These are phyloP conservation scores for Drosophila bipectinata DNA, from an alignment of 1,140 invertebrate species.

Conservation along the genomic window DNA sequence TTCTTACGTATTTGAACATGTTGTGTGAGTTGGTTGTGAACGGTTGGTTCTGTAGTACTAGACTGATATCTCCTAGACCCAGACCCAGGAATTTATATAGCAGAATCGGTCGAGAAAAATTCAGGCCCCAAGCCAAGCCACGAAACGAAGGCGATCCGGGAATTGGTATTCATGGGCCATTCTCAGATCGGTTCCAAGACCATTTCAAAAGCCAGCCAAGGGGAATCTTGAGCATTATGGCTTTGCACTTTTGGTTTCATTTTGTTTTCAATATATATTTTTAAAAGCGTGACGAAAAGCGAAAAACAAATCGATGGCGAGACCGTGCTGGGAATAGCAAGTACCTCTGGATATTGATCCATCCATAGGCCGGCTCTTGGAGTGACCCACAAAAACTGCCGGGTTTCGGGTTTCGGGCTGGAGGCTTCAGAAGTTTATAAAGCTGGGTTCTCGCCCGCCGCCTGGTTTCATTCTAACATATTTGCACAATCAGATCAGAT, in stretches of 20 bases:
- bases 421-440: constrained; percentile 57
- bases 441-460: constrained; percentile 14
- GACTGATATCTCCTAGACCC: constrained; percentile 68
- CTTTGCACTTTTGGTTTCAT: constrained; percentile 75
- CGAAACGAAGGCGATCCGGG: constrained; percentile 42
- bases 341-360: constrained; percentile 3
- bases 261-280: constrained; percentile 53
- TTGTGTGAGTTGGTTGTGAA: constrained; percentile 30
- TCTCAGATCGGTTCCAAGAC: constrained; percentile 32
- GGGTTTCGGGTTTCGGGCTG: constrained; percentile 11
- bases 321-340: constrained; percentile 47
- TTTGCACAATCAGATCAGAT: constrained; percentile 40
- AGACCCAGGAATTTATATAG: constrained; percentile 57
- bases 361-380: constrained; percentile 5
- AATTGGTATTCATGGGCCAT: constrained; percentile 60
- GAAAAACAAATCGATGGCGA: constrained; percentile 47
- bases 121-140: constrained; percentile 30
- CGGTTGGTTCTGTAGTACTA: constrained; percentile 72
- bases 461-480: constrained; percentile 27
- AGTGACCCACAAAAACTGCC: constrained; percentile 29
- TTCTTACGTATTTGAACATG: constrained; percentile 83
- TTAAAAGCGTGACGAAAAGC: constrained; percentile 67
- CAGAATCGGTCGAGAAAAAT: constrained; percentile 26
- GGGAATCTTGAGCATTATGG: constrained; percentile 64
- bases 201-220: constrained; percentile 66